phyloP scores from a whole-genome alignment of 1,140 invertebrate species.

The Lepidurus arcticus region DNA sequence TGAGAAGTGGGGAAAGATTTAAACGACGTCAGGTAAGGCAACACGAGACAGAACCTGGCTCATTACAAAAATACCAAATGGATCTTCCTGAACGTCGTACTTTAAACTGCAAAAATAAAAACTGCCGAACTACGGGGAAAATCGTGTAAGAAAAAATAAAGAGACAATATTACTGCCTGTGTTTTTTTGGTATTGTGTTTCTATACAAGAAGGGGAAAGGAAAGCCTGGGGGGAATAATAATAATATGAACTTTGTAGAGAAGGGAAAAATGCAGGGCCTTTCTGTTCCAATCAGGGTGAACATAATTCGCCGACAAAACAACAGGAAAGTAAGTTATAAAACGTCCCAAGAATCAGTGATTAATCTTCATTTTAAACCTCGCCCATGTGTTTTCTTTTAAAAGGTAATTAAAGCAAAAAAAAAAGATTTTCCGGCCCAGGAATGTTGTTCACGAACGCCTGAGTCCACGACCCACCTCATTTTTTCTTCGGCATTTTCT shows the following conservation, averaged over 20 bases:
- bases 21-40: too few relatives aligned
- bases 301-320: background rate
- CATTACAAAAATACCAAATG: too few relatives aligned
- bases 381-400: background rate
- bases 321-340: background rate
- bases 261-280: background rate
- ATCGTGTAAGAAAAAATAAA: background rate
- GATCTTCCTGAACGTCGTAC: too few relatives aligned
- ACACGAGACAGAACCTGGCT: too few relatives aligned
- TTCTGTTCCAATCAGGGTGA: background rate
- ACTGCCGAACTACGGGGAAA: background rate
- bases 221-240: background rate
- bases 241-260: background rate
- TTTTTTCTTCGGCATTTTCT: constrained; percentile 8
- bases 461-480: background rate
- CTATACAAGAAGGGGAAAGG: constrained; percentile 15
- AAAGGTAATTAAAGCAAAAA: background rate
- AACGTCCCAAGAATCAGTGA: background rate
- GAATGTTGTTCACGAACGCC: constrained; percentile 1
- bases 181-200: constrained; percentile 22
- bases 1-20: too few relatives aligned
- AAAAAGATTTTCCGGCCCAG: background rate
- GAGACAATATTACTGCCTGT: background rate
- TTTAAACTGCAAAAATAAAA: too few relatives aligned
- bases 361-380: background rate